Conservation (phyloP, 2,113 vertebrate species). For the Cyphomyrus discorhynchus region DNA sequence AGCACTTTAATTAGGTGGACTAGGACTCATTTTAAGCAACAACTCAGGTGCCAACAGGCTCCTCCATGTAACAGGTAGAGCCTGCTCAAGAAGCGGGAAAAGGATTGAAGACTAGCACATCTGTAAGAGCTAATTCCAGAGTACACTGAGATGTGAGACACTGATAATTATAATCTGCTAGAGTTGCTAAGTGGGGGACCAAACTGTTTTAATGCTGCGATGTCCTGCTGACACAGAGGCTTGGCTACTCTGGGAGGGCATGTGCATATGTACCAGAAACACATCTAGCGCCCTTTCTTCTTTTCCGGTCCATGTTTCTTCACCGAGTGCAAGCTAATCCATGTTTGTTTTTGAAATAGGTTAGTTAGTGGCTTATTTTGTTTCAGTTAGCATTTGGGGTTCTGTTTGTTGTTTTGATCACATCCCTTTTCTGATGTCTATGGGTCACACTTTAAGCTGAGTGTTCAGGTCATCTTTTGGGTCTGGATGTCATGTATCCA, state of each 20-base stretch:
- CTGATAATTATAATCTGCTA: no score
- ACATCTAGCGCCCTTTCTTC: not conserved
- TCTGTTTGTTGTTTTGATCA: no score
- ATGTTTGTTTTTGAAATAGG: no score
- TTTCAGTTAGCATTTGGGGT: no score
- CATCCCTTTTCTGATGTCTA: no score
- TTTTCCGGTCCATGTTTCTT: not conserved
- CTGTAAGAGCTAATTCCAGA: not conserved
- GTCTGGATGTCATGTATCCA: no score
- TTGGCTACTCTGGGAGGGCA: not conserved
- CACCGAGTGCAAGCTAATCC: not conserved
- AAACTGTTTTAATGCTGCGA: not conserved
- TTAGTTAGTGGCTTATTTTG: no score
- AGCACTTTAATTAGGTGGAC: slow-evolving; percentile 49
- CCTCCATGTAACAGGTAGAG: not conserved
- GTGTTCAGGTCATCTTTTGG: no score
- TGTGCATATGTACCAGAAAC: not conserved
- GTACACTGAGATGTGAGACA: not conserved
- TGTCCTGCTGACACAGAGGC: not conserved
- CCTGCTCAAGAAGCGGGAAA: not conserved
- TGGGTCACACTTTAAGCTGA: no score
- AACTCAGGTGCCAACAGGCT: slow-evolving; percentile 17
- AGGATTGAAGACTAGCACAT: not conserved
- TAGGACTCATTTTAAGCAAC: slow-evolving; percentile 23
- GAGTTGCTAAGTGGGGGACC: not conserved